Percentiles rank a stretch among this genome's conserved stretches.
Evolutionary conservation across 2,888 invertebrate species (phyloP).

Genomic region (Arge pagana): DNA sequence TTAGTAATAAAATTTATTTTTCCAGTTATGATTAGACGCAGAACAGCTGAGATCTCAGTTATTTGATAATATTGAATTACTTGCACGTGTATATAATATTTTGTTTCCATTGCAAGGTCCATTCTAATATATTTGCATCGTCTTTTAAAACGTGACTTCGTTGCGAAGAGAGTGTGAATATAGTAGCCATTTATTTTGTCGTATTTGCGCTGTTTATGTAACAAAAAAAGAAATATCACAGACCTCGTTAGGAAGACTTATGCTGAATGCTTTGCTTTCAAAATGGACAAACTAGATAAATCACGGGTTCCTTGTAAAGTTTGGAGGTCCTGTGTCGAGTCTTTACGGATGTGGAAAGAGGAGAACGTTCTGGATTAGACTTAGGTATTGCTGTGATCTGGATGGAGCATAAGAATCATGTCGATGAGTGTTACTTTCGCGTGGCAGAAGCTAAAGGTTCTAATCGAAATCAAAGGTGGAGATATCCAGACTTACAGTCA

Average conservation of each 20-base stretch:
- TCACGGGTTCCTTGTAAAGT: constrained; percentile 34
- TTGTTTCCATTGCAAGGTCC: too few species aligned
- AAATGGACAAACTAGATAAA: constrained; percentile 34
- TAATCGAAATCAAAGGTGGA: constrained; percentile 21
- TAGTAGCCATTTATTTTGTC: constrained; percentile 27
- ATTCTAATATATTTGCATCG: constrained; percentile 12
- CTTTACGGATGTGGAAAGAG: constrained; percentile 31
- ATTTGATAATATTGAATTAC: constrained; percentile 1
- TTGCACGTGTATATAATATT: too few species aligned
- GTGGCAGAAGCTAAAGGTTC: constrained; percentile 25
- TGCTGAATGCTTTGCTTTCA: constrained; percentile 31
- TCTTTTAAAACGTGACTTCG: constrained; percentile 17
- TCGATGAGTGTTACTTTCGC: constrained; percentile 33
- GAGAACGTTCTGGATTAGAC: constrained; percentile 25
- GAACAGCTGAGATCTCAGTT: constrained; percentile 7
- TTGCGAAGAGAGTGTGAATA: constrained; percentile 23
- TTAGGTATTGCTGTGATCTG: constrained; percentile 32
- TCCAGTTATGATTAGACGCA: neutral
- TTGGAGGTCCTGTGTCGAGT: constrained; percentile 29
- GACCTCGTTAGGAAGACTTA: constrained; percentile 34
- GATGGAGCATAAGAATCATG: constrained; percentile 33
- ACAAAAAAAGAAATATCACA: constrained; percentile 22
- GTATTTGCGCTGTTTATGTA: constrained; percentile 27
- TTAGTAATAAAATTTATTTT: neutral
- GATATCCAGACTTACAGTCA: constrained; percentile 14